Base-by-base conservation (phyloP, 2,888 invertebrate genomes). In the Stenodera caucasica region DNA sequence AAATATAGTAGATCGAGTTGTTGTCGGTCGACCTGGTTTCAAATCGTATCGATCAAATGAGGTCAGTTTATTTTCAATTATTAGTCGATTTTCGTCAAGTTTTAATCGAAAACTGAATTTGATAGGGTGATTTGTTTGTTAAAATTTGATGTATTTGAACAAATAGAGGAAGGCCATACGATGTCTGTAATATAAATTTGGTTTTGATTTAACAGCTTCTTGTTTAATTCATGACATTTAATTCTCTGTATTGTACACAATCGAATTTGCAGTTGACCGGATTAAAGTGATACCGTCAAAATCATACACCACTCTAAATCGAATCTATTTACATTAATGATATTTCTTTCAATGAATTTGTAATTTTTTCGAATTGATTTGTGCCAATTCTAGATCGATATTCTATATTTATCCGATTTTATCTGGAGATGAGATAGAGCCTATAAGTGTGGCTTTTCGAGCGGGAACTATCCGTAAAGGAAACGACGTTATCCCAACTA, bases 191-290 rank as follows among this genome's bases (percentile, higher is more conserved):
- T 18, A 40, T 15, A 40, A 18, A 40, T 18, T 33, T 18, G 37
- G 53, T 58, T 55, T 50, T 53, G 50, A 59, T 56, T 59, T 53
- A 58, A 51, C 51, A 37, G 54, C 51, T 61, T 23, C 49, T 51
- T 63, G 62, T 59, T 59, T 59, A 63, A 63, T 63, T 63, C 62
- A 63, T 58, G 57, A 51, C 57, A 59, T 59, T 63, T 63, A 59
- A 63, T 49, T 63, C 37, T 8, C 2, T 40, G 37, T 40, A 40
- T 40, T 40, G 7, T 40, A 40, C 37, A 15, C 18, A 40, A 18
- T 8, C 37, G 37, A 18, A 40, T 40, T 40, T 40, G 5, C 37
- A 40, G 18, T 15, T 40, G 37, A 40, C 37, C 37, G 37, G 37
- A 40, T 40, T 40, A 40, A 40, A 40, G 37, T 40, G 37, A 40